A percentile compares a stretch with the other conserved stretches of the same genome.
Evolutionary conservation across 2,113 vertebrate genomes (phyloP).

Genomic region (Plotosus lineatus): DNA sequence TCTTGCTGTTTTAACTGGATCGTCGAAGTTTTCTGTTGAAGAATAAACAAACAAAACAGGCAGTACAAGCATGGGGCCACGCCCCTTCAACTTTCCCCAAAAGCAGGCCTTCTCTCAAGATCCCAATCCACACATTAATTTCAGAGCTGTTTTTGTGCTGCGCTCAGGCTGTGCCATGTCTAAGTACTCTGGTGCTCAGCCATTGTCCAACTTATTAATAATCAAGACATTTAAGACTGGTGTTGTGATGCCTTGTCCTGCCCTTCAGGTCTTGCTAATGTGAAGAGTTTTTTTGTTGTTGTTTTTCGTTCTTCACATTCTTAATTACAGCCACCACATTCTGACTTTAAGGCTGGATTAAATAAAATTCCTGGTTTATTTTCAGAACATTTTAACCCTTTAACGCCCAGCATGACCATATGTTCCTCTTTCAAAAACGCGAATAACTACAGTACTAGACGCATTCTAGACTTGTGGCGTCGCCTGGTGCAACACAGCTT

Average conservation of each 20-base stretch:
- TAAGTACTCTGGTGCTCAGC: not conserved
- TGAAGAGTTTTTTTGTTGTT: no score
- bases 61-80: constrained; percentile 41
- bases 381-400: no score
- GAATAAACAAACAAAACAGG: constrained; percentile 39
- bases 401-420: no score
- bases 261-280: not conserved
- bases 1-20: not conserved
- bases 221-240: not conserved
- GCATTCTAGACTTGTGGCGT: no score
- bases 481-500: no score
- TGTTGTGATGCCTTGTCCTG: not conserved
- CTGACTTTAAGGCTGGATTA: no score
- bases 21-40: constrained; percentile 4
- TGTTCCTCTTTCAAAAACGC: no score
- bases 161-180: not conserved
- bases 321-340: no score
- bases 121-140: not conserved
- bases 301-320: no score
- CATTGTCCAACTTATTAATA: not conserved
- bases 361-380: no score
- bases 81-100: constrained; percentile 48
- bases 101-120: not conserved
- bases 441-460: no score
- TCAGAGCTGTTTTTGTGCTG: not conserved